Evolutionary conservation across 2,797 vertebrate genomes (phyloP).

Genomic region (Tamandua tetradactyla): DNA sequence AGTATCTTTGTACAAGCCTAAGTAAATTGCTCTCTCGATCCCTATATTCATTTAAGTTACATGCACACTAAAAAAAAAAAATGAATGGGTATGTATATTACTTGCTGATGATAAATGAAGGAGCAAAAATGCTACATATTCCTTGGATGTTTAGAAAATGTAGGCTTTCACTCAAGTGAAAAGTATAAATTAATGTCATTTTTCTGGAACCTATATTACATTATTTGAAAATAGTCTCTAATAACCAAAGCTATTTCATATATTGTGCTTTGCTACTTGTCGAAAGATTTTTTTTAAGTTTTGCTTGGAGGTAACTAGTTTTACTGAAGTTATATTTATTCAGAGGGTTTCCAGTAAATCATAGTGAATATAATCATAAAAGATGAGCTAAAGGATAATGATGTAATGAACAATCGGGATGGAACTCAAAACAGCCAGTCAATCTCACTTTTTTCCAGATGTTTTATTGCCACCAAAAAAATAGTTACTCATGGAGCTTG

Average conservation of each 20-base stretch:
- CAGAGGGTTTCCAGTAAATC: background rate
- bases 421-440: background rate
- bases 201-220: background rate
- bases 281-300: background rate
- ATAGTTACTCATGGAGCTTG: background rate
- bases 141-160: background rate
- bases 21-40: background rate
- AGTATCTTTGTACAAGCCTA: conserved; percentile 7
- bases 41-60: no score
- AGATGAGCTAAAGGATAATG: background rate
- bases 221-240: conserved; percentile 2
- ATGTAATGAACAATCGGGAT: background rate
- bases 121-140: background rate
- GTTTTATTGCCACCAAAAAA: background rate
- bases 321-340: background rate
- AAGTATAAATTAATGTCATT: background rate
- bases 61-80: no score
- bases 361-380: background rate
- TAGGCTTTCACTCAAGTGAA: background rate
- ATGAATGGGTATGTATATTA: background rate
- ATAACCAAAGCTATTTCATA: background rate
- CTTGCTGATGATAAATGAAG: conserved; percentile 7
- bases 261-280: background rate
- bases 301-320: background rate
- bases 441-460: background rate